Evolutionary conservation across 2,113 vertebrate species (phyloP).

Genomic region (Emydura subglobosa): DNA sequence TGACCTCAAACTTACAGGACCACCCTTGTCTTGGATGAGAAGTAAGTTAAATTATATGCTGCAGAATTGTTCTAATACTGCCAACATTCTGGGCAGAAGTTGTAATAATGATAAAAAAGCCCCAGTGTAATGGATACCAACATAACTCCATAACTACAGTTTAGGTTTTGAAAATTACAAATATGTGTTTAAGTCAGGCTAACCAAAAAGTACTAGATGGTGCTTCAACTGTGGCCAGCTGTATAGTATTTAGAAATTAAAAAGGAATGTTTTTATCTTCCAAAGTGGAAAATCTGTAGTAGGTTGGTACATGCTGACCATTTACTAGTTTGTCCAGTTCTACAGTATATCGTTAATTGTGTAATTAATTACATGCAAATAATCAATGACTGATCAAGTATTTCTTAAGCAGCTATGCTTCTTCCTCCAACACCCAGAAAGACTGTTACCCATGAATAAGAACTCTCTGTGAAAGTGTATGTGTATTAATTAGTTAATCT

Average conservation of each 20-base stretch:
- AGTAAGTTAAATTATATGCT: slow-evolving; percentile 61
- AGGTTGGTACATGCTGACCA: background rate
- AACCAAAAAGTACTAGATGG: slow-evolving; percentile 37
- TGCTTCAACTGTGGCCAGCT: slow-evolving; percentile 35
- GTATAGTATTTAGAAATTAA: slow-evolving; percentile 44
- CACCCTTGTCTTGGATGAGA: slow-evolving; percentile 8
- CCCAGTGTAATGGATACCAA: slow-evolving; percentile 53
- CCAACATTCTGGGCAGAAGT: slow-evolving; percentile 1
- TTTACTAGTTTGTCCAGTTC: background rate
- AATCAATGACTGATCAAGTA: background rate
- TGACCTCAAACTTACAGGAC: slow-evolving; percentile 33
- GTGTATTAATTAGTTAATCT: background rate
- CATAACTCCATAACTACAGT: slow-evolving; percentile 22
- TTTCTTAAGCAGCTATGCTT: background rate
- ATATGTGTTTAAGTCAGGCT: slow-evolving; percentile 35
- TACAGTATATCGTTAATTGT: background rate
- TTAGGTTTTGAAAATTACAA: slow-evolving; percentile 55
- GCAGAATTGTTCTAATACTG: background rate
- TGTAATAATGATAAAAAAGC: slow-evolving; percentile 37
- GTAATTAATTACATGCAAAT: background rate
- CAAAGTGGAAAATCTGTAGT: background rate
- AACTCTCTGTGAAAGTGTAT: background rate
- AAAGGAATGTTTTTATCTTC: slow-evolving; percentile 5
- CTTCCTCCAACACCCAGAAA: background rate
- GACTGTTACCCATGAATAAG: background rate